Base-by-base conservation (phyloP, 1,140 invertebrate genomes). In the Calosoma granatense region DNA sequence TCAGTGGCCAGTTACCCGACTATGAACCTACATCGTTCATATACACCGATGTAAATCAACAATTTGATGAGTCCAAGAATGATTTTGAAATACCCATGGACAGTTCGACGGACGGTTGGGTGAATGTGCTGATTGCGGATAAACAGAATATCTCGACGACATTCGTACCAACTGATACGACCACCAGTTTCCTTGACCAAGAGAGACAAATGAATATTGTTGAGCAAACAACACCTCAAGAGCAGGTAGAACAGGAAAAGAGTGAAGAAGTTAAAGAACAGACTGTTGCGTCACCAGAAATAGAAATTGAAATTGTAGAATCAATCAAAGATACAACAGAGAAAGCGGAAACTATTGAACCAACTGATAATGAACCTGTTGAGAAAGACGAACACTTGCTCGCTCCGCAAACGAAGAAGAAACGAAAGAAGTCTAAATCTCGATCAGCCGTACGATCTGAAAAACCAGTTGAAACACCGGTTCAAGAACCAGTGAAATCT, bases 401-500 rank as follows among this genome's bases (percentile, higher is more conserved):
- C 17, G 64, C 65, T 59, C 62, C 61, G 20, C 21, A 54, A 22
- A 65, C 64, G 15, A 70, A 67, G 39, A 65, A 67, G 54, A 59
- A 60, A 26, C 56, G 52, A 57, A 30, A 22, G 21, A 57, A 64
- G 53, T 62, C 59, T 53, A 63, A 69, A 4, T 70, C 69, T 17
- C 61, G 69, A 2, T 68, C 67, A 1, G 67, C 67, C 14, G 69
- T 69, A 11, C 68, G 67, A 51, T 61, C 68, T 36, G 69, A 63
- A 67, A 63, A 0, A 56, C 47, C 22, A 22, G 22, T 9, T 12
- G 22, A 54, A 12, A 20, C n/a, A 1, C 26, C 39, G 1, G 60
- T 64, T 55, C 78, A 76, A 77, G 62, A 72, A 47, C 59, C 65
- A 55, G 70, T 77, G 11, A 56, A 14, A 3, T 63, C 56, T 55